Evolutionary conservation across 2,888 invertebrate genomes (phyloP), one percentile per base, ranked within the genome.

Genomic region (Drosophila borealis): DNA sequence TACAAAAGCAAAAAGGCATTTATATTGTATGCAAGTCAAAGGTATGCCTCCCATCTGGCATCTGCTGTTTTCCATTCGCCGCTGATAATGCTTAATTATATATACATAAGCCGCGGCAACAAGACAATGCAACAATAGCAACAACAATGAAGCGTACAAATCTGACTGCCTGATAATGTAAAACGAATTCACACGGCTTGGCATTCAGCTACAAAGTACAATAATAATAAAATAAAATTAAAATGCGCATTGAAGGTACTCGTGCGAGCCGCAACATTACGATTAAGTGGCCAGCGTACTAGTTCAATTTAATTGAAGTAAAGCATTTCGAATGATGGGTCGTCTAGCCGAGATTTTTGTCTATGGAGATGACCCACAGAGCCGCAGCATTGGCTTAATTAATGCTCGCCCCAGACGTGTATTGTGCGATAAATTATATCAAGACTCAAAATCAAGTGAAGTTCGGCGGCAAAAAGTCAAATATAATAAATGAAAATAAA

Each of bases 61-160:
- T 29, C 66, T 70, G 51, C 66, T 70, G 51, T 70, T 75, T 75
- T 63, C 60, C 76, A 75, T 79, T 66, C 53, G 67, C 57, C 41
- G 71, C 80, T 88, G 82, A 88, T 83, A 83, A 80, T 70, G 67
- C 81, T 83, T 86, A 88, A 83, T 83, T 88, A 83, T 86, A 83
- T 83, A 80, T 61, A 85, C 78, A 88, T 77, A 85, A 79, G 57
- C 80, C 77, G 70, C 88, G 29, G 29, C 29, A 82, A 46, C 68
- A 49, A 74, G 54, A 76, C 76, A 76, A 79, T 76, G 69, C 79
- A 77, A 63, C 80, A 75, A 60, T 60, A 49, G 13, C 64, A 64
- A 45, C 65, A 64, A 69, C 48, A 65, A 74, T 67, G 53, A 51
- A 62, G 54, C 79, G 50, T 42, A 63, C 41, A 60, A 71, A 65